Evolutionary conservation across 2,113 vertebrate species (phyloP).

Genomic region (Procavia capensis): DNA sequence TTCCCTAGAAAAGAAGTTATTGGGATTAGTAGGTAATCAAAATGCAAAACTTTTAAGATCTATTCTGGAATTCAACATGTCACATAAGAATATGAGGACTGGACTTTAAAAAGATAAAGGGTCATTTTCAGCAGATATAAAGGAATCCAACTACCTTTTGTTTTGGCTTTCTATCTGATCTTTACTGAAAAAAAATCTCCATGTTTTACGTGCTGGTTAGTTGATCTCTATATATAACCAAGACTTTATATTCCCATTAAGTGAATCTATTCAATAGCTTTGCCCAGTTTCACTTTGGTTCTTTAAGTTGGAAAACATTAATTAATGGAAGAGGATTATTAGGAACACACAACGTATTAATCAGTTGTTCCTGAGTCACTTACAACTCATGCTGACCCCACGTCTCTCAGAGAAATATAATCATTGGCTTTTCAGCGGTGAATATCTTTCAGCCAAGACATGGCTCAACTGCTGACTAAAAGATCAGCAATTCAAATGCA

Average conservation of each 20-base stretch:
- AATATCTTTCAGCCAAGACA: not conserved
- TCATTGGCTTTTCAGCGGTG: not conserved
- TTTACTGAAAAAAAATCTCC: not conserved
- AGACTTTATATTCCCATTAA: not conserved
- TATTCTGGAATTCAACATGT: not conserved
- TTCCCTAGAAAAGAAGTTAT: not conserved
- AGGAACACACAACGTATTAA: not conserved
- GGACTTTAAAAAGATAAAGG: conserved; percentile 1
- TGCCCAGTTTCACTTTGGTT: not conserved
- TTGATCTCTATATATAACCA: not conserved
- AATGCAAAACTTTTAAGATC: not conserved
- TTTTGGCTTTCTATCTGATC: not conserved
- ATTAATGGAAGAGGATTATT: too few relatives aligned
- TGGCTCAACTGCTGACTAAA: too few relatives aligned
- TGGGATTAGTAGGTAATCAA: not conserved
- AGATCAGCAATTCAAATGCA: too few relatives aligned
- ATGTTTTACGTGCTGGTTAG: not conserved
- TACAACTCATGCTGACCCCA: not conserved
- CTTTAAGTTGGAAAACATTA: not conserved
- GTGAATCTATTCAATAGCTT: not conserved
- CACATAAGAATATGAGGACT: not conserved
- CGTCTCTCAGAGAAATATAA: not conserved
- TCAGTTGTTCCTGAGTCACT: not conserved
- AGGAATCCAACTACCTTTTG: not conserved
- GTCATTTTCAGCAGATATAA: not conserved